Conservation (phyloP, 2,888 invertebrate genomes). For the Vannuccia rotundouncinata region DNA sequence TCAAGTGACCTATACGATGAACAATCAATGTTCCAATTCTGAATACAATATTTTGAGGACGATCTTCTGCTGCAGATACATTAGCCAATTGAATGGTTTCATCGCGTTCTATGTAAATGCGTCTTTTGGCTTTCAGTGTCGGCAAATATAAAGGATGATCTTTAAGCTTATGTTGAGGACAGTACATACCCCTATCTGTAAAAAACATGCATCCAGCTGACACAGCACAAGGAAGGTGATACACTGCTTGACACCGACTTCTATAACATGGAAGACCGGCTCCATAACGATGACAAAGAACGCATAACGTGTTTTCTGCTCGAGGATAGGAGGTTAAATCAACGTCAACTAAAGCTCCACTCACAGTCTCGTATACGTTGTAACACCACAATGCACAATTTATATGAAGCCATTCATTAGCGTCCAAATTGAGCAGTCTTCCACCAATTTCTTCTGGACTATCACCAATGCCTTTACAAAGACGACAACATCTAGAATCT, state of each 20-base stretch:
- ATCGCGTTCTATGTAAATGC: slow-evolving; percentile 90
- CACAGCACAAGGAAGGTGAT: slow-evolving; percentile 89
- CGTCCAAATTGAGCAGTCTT: slow-evolving; percentile 84
- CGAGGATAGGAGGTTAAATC: slow-evolving; percentile 69
- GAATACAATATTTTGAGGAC: slow-evolving; percentile 56
- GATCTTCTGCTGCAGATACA: slow-evolving; percentile 62
- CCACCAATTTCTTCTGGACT: slow-evolving; percentile 84
- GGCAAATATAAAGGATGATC: slow-evolving; percentile 66
- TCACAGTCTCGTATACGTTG: slow-evolving; percentile 91
- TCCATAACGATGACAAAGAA: slow-evolving; percentile 76
- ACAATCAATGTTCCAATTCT: slow-evolving; percentile 91
- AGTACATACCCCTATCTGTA: slow-evolving; percentile 87
- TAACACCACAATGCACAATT: slow-evolving; percentile 98
- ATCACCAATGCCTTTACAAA: slow-evolving; percentile 63
- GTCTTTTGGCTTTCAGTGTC: slow-evolving; percentile 78
- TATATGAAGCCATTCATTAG: slow-evolving; percentile 93
- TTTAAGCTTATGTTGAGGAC: slow-evolving; percentile 67
- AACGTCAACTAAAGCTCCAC: slow-evolving; percentile 88
- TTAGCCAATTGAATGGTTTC: slow-evolving; percentile 78
- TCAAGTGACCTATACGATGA: slow-evolving; percentile 83
- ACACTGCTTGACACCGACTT: slow-evolving; percentile 78
- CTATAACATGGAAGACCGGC: slow-evolving; percentile 94
- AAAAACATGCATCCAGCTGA: slow-evolving; percentile 87
- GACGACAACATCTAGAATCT: background rate
- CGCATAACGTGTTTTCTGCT: slow-evolving; percentile 65